These are phyloP conservation scores for Spodoptera exigua DNA, from an alignment of 2,888 invertebrate genomes.

Conservation along the genomic window DNA sequence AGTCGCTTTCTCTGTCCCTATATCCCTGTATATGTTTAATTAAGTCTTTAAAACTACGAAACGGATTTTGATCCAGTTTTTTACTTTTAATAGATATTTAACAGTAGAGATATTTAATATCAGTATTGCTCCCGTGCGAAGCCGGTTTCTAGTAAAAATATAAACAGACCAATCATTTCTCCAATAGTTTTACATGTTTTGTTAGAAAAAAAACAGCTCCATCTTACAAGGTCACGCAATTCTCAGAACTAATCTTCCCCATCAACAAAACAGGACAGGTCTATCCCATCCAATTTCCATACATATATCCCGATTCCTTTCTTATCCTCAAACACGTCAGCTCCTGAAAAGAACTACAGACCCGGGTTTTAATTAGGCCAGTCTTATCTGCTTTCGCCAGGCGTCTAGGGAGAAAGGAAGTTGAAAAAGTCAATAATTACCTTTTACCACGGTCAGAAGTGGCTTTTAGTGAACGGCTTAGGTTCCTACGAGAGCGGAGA, in stretches of 20 bases:
- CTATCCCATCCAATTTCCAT: neutral
- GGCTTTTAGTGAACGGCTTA: constrained; percentile 69
- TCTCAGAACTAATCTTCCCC: constrained; percentile 1
- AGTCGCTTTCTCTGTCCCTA: no score
- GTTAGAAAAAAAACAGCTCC: no score
- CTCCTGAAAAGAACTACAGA: constrained; percentile 61
- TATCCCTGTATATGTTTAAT: no score
- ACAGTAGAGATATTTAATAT: no score
- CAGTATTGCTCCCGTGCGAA: no score
- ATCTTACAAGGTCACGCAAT: neutral
- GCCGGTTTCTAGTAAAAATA: no score
- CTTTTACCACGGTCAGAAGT: constrained; percentile 81
- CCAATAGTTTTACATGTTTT: no score
- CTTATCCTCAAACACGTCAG: constrained; percentile 38
- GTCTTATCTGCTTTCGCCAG: constrained; percentile 83
- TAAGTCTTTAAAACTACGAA: no score
- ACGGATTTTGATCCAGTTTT: no score
- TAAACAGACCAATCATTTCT: no score
- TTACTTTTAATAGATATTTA: no score
- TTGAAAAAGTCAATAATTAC: constrained; percentile 86
- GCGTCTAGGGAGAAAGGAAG: constrained; percentile 65
- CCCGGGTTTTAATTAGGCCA: constrained; percentile 80
- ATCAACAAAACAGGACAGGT: no score
- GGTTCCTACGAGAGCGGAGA: constrained; percentile 29
- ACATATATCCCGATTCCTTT: constrained; percentile 5